A percentile compares a stretch with the other conserved stretches of the same genome.
These are phyloP conservation scores for Drosophila meridionalis DNA, from an alignment of 2,888 invertebrate genomes.

Conservation along the genomic window DNA sequence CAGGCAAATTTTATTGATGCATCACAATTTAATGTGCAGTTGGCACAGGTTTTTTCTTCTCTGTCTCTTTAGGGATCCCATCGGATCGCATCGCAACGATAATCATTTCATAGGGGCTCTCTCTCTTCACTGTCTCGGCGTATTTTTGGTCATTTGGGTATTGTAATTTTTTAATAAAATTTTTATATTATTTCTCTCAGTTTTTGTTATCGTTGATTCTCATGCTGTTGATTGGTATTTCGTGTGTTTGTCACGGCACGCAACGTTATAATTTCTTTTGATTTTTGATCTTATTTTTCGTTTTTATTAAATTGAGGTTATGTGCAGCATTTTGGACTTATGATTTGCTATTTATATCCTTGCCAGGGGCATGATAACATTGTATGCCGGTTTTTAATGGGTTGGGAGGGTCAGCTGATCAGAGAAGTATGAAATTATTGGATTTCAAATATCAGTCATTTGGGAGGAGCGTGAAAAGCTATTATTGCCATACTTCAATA, in stretches of 20 bases:
- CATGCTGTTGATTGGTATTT: constrained; percentile 75
- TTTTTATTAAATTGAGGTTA: constrained; percentile 45
- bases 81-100: constrained; percentile 33
- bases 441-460: background rate
- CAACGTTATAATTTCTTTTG: constrained; percentile 45
- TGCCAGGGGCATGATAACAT: constrained; percentile 27
- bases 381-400: constrained; percentile 26
- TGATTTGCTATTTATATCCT: constrained; percentile 31
- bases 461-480: background rate
- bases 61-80: constrained; percentile 26
- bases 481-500: background rate
- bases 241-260: constrained; percentile 73
- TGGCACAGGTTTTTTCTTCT: constrained; percentile 49
- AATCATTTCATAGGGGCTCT: constrained; percentile 62
- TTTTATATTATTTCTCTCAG: constrained; percentile 47
- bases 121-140: constrained; percentile 12
- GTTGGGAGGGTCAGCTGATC: background rate
- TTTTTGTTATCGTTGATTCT: constrained; percentile 52
- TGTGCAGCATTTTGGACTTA: constrained; percentile 20
- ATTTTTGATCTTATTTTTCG: constrained; percentile 1
- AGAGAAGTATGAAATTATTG: background rate
- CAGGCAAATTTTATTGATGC: constrained; percentile 81
- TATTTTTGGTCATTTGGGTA: constrained; percentile 39
- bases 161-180: constrained; percentile 78
- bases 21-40: constrained; percentile 80